Evolutionary conservation across 2,888 invertebrate genomes (phyloP).

Genomic region (Caenorhabditis panamensis): DNA sequence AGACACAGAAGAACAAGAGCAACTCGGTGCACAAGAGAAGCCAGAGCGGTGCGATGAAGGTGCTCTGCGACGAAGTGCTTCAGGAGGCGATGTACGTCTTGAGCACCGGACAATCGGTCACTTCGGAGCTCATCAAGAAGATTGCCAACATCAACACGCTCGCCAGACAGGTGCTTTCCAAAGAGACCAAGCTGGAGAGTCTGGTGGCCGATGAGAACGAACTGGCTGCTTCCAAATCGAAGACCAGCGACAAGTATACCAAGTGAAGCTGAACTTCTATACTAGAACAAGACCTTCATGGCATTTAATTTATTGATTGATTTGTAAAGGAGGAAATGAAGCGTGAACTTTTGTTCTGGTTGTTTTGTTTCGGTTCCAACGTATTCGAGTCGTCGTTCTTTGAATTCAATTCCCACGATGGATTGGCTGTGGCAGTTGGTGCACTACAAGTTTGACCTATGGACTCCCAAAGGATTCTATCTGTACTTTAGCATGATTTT

Average conservation of each 20-base stretch:
- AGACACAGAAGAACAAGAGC: conserved; percentile 35
- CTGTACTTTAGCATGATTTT: conserved; percentile 19
- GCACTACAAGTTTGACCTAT: not conserved
- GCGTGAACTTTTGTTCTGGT: conserved; percentile 23
- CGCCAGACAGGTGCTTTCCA: conserved; percentile 46
- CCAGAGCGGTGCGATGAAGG: conserved; percentile 33
- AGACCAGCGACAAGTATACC: conserved; percentile 39
- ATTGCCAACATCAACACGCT: conserved; percentile 52
- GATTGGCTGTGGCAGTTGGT: not conserved
- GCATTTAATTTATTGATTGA: not conserved
- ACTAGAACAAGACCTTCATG: conserved; percentile 3
- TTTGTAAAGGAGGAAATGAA: not conserved
- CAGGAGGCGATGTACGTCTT: conserved; percentile 33
- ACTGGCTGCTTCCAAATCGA: conserved; percentile 54
- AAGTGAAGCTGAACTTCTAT: conserved; percentile 38
- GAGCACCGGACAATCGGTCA: conserved; percentile 36
- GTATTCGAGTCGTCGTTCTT: too few relatives aligned
- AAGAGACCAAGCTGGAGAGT: conserved; percentile 39
- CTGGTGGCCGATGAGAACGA: conserved; percentile 48
- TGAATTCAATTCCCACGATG: not conserved
- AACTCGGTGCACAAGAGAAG: conserved; percentile 33
- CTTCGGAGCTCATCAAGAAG: conserved; percentile 49
- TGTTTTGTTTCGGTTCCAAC: not conserved
- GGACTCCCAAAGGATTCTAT: conserved; percentile 14
- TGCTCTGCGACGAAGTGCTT: conserved; percentile 47